phyloP scores from a whole-genome alignment of 2,113 vertebrate species.

The Sardina pilchardus region DNA sequence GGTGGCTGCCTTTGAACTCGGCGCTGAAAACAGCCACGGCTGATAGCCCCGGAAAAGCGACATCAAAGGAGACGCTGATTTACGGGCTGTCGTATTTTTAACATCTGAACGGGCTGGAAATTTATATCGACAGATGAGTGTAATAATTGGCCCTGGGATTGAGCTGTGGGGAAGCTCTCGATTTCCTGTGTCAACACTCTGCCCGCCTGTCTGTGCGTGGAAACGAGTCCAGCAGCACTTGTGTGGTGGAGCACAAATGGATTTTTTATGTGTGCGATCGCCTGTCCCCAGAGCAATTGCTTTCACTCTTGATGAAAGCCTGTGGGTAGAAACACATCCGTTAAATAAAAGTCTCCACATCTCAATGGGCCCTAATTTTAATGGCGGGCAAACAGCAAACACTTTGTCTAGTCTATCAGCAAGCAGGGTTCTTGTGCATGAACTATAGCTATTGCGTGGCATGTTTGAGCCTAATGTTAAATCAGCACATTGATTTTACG shows the following conservation, averaged over 20 bases:
- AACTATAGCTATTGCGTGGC: too few species aligned
- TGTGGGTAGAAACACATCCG: not conserved
- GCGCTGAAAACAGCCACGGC: not conserved
- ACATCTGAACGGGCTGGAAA: not conserved
- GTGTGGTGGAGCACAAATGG: not conserved
- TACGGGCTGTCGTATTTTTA: not conserved
- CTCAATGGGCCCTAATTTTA: too few species aligned
- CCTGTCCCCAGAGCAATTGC: not conserved
- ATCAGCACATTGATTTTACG: not conserved
- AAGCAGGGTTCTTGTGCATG: too few species aligned
- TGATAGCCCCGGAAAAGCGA: not conserved
- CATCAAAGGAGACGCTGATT: not conserved
- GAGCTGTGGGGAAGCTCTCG: not conserved
- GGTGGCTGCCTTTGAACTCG: not conserved
- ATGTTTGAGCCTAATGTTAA: too few species aligned
- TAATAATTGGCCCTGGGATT: not conserved
- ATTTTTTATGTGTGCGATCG: not conserved
- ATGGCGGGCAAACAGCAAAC: too few species aligned
- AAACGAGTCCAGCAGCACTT: not conserved
- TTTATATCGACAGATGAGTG: not conserved
- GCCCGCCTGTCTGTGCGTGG: not conserved
- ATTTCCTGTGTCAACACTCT: constrained; percentile 18
- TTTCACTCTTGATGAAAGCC: not conserved
- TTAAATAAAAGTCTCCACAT: not conserved
- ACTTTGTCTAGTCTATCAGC: too few species aligned